Base-by-base conservation (phyloP, 2,888 invertebrate genomes). In the Empis stercorea region DNA sequence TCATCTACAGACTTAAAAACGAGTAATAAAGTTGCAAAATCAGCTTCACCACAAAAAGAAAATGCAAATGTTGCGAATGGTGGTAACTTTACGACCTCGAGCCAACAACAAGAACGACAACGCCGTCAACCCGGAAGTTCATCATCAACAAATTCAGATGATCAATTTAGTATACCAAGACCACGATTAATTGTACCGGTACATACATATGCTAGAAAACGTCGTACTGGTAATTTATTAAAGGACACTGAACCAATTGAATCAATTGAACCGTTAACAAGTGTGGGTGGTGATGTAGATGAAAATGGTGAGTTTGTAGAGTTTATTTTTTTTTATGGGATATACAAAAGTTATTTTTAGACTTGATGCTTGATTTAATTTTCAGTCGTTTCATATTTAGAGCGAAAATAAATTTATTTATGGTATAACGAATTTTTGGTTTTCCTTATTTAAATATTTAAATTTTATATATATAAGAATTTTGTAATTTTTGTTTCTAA, bases 161-260 rank as follows among this genome's bases (percentile, higher is more conserved):
- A 78, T 48, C 84, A 83, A 59, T 88, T 88, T 68, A 77, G 80
- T 53, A 89, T 89, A 65, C 89, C 89, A 5, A 73, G 89, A 58
- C 88, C 89, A 30, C 82, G 87, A 61, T 74, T 89, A 56, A 87
- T 89, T 61, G 88, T 88, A 55, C 88, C 89, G 46, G 85, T 88
- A 51, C 88, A 89, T 71, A 87, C 88, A 23, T 88, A 88, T 62
- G 88, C 87, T 47, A 75, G 87, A 54, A 81, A 83, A 60, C 73
- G 88, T 52, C 74, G 87, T 56, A 88, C 88, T 37, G 89, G 89
- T 10, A 87, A 87, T 66, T 73, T 82, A n/a, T 59, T 68, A 32
- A 61, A 59, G 52, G 68, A 68, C 48, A 63, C 63, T 51, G 58
- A 57, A 52, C 56, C 20, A 49, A 53, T 52, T 11, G 52, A 57